Base-by-base conservation (phyloP, 2,113 vertebrate species). In the Agapornis roseicollis region DNA sequence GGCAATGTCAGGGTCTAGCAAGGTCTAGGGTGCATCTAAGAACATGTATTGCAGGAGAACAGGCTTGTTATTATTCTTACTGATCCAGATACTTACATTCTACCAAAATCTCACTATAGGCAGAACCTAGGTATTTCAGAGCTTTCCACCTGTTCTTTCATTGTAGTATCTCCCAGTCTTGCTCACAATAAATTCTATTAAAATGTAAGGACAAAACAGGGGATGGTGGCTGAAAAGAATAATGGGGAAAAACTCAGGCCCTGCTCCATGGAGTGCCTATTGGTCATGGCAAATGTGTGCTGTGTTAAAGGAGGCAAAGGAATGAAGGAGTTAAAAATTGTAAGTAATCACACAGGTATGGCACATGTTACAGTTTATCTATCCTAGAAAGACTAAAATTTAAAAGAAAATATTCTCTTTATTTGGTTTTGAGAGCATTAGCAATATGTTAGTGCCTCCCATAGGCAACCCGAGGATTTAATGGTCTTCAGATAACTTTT, bases 1-100 rank as follows among this genome's bases (percentile, higher is more conserved):
- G n/a, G 28, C 12, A 65, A 18, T 15, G 28, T 10, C 2, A 2
- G 46, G 46, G n/a, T 71, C 52, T 50, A 41, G 39, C 0, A 1
- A 81, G 22, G 14, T 47, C 44, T 39, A 42, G 16, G 9, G 27
- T 64, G 13, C 11, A 31, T 76, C 17, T 31, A 56, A 70, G 14
- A 23, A 49, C 4, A 25, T 41, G 13, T 53, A 4, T 63, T 74
- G 17, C n/a, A 71, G 55, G 22, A 55, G 13, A 71, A 53, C 0
- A 2, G 11, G 29, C 71, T 18, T 80, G 81, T 79, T 63, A 33
- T 23, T 22, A 17, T 85, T 77, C 29, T 63, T 11, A 11, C 19
- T 87, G 29, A 68, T 27, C 6, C 47, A 56, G 58, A n/a, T 64
- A 55, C 6, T 44, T 65, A 56, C 61, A 73, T 76, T 90, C 18